Base-by-base conservation (phyloP, 2,113 vertebrate genomes). In the Pantherophis guttatus region DNA sequence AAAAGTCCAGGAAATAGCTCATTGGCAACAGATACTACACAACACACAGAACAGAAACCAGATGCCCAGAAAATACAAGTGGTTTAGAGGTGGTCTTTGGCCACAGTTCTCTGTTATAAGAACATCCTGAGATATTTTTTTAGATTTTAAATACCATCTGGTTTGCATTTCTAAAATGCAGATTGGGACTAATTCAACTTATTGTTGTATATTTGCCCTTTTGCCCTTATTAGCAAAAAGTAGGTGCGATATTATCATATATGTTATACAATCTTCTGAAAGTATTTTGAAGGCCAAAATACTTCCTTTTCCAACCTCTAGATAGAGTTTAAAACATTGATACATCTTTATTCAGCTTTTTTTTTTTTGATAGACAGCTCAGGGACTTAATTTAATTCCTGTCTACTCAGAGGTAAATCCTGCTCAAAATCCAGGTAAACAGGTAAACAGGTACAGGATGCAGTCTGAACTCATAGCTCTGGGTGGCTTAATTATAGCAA, bases 81-180 rank as follows among this genome's bases (percentile, higher is more conserved):
- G 52, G 2, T n/a, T 54, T 96, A 44, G 8, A 86, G 39, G 39
- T 92, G 55, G 26, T 94, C 23, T 94, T 19, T 39, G 86, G 21
- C 17, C 93, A 62, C 93, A 0, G 2, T 3, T 93, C 85, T 87
- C 53, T 94, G 17, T 8, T 58, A 53, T 5, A 10, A 12, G 8
- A 90, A 90, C 24, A 91, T 93, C 39, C 39, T 92, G 87, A 94
- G 87, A 90, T 86, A 39, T 93, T 93, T 96, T 75, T 96, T 75
- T 44, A 90, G 92, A 3, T 90, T 57, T 93, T 91, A 89, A 93
- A n/a, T 55, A 94, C 5, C 33, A 93, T 87, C 87, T 94, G 85
- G n/a, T 3, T 95, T 52, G 10, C 88, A 94, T 94, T 93, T 94
- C 2, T 93, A 57, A 95, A 89, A 4, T 52, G 57, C 59, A 58